Percentiles rank a stretch among this genome's conserved stretches.
These are phyloP conservation scores for Protobothrops flavoviridis DNA, from an alignment of 2,113 vertebrate species.

Conservation along the genomic window DNA sequence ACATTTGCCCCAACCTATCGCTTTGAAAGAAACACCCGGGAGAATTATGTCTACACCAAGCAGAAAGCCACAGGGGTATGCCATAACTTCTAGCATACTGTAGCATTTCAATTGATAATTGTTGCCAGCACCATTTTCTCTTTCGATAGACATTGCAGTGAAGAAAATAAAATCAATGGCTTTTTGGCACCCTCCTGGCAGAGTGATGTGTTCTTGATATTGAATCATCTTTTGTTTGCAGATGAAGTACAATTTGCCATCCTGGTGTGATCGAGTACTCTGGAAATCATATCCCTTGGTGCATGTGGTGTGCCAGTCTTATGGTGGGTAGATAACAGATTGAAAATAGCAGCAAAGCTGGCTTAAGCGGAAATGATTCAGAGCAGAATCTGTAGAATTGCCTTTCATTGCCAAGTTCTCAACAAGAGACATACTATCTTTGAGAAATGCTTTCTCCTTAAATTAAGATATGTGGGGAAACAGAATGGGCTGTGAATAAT, in stretches of 20 bases:
- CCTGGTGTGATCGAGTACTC: slow-evolving; percentile 97
- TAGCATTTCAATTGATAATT: slow-evolving; percentile 1
- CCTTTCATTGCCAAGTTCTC: slow-evolving; percentile 55
- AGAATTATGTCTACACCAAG: slow-evolving; percentile 94
- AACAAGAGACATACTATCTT: slow-evolving; percentile 38
- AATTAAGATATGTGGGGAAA: not conserved
- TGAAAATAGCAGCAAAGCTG: slow-evolving; percentile 49
- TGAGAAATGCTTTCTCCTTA: not conserved
- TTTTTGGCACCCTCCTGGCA: slow-evolving; percentile 19
- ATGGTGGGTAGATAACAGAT: slow-evolving; percentile 79
- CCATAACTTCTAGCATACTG: slow-evolving; percentile 26
- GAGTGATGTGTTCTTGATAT: slow-evolving; percentile 35
- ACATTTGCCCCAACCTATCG: slow-evolving; percentile 95
- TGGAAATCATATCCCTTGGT: slow-evolving; percentile 94
- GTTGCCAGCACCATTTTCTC: not conserved
- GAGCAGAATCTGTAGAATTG: slow-evolving; percentile 55
- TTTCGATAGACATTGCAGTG: not conserved
- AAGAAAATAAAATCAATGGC: not conserved
- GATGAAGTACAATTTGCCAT: slow-evolving; percentile 97
- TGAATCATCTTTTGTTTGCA: slow-evolving; percentile 65
- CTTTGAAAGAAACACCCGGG: slow-evolving; percentile 88
- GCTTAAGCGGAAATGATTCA: slow-evolving; percentile 66
- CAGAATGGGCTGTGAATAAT: not conserved
- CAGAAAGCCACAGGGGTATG: slow-evolving; percentile 94
- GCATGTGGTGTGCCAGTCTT: slow-evolving; percentile 92